Conservation (phyloP, 2,888 invertebrate genomes). For the Tricholauxania praeusta region DNA sequence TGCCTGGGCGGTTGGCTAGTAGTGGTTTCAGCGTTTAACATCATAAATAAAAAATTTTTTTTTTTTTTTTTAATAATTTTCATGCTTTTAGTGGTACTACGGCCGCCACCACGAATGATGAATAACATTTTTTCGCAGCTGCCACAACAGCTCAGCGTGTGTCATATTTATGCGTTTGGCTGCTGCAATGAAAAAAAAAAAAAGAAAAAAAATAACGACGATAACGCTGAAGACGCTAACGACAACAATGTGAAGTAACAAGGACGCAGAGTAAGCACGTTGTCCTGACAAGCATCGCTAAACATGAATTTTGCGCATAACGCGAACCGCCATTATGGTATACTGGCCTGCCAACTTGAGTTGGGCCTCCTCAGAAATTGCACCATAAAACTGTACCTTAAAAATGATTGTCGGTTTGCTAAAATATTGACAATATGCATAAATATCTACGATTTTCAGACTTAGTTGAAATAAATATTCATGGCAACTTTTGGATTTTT, state of each 20-base stretch:
- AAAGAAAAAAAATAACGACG: not conserved
- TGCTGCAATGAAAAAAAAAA: not conserved
- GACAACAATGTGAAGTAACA: conserved; percentile 2
- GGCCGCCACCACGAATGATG: conserved; percentile 36
- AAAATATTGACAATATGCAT: too few relatives aligned
- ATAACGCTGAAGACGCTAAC: not conserved
- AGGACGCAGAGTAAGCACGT: not conserved
- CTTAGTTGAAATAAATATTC: too few relatives aligned
- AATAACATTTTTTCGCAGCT: conserved; percentile 41
- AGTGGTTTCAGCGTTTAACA: conserved; percentile 26
- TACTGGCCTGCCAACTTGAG: not conserved
- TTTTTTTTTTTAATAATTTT: conserved; percentile 5
- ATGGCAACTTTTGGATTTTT: too few relatives aligned
- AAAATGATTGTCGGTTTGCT: too few relatives aligned
- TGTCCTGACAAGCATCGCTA: conserved; percentile 41
- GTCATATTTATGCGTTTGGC: conserved; percentile 2
- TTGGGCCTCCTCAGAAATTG: not conserved
- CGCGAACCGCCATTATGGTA: conserved; percentile 20
- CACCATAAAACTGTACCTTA: too few relatives aligned
- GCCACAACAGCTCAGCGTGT: conserved; percentile 9
- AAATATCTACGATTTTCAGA: too few relatives aligned
- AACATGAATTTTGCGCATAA: conserved; percentile 29
- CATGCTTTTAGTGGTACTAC: conserved; percentile 32
- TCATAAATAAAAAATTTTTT: conserved; percentile 38
- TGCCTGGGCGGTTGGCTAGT: not conserved